phyloP scores from a whole-genome alignment of 1,140 invertebrate genomes.

The Nixonia krombeini region DNA sequence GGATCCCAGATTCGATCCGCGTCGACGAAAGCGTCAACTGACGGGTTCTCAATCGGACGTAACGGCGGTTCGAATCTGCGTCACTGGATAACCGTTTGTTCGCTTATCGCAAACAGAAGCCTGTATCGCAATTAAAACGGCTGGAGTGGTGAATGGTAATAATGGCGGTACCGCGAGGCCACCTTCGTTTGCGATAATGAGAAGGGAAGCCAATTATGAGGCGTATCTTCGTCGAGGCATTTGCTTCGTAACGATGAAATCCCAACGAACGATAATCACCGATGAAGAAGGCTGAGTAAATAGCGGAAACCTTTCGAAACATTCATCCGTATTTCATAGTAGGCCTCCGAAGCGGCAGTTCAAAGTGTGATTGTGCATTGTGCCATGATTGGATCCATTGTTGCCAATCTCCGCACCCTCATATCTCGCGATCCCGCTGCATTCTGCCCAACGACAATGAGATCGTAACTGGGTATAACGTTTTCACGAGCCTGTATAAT shows the following conservation, averaged over 20 bases:
- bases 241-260: constrained; percentile 15
- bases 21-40: no score
- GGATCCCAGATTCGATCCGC: no score
- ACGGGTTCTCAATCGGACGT: no score
- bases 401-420: constrained; percentile 18
- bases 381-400: constrained; percentile 48
- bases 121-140: no score
- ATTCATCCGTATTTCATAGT: constrained; percentile 1
- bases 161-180: no score
- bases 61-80: no score
- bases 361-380: constrained; percentile 46
- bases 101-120: no score
- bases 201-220: neutral
- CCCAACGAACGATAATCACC: constrained; percentile 16
- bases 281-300: constrained; percentile 28
- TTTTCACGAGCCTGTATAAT: constrained; percentile 26
- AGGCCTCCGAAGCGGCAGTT: constrained; percentile 2
- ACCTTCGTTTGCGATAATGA: no score
- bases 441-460: constrained; percentile 23
- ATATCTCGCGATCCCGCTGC: constrained; percentile 18
- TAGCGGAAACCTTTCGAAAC: constrained; percentile 10
- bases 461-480: constrained; percentile 19
- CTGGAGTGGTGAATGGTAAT: no score
- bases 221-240: neutral
- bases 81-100: no score